These are phyloP conservation scores for Ridgeia piscesae DNA, from an alignment of 1,140 invertebrate genomes.

Conservation along the genomic window DNA sequence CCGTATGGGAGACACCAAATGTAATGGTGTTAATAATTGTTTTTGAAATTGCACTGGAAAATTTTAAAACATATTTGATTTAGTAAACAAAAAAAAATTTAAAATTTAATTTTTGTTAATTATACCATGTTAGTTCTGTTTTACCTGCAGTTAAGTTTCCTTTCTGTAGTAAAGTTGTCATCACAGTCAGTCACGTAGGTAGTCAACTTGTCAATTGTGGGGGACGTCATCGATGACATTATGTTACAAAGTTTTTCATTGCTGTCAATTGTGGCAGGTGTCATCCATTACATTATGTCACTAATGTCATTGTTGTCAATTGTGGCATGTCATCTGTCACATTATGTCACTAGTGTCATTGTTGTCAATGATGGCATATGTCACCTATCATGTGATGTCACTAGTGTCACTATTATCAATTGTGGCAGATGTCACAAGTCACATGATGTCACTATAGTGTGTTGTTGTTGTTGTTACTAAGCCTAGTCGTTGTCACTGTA, in stretches of 20 bases:
- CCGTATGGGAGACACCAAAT: no score
- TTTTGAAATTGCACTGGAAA: no score
- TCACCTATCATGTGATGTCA: no score
- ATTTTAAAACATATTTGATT: no score
- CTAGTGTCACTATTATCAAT: no score
- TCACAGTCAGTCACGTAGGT: not conserved
- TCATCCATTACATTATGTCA: not conserved
- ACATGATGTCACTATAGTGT: no score
- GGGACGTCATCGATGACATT: not conserved
- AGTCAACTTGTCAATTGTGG: not conserved
- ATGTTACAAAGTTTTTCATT: not conserved
- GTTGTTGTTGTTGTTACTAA: no score
- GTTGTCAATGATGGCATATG: not conserved
- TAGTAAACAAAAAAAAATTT: no score
- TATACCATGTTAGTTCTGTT: not conserved
- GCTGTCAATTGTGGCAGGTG: not conserved
- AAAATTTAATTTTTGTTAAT: no score
- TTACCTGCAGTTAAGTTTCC: not conserved
- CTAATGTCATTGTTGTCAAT: not conserved
- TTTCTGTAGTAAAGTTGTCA: not conserved
- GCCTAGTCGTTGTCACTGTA: no score
- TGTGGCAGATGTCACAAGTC: no score
- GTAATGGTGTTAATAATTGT: no score
- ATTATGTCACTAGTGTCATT: not conserved
- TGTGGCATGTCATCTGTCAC: not conserved